Evolutionary conservation across 2,113 vertebrate genomes (phyloP).

Genomic region (Tachysurus vachellii): DNA sequence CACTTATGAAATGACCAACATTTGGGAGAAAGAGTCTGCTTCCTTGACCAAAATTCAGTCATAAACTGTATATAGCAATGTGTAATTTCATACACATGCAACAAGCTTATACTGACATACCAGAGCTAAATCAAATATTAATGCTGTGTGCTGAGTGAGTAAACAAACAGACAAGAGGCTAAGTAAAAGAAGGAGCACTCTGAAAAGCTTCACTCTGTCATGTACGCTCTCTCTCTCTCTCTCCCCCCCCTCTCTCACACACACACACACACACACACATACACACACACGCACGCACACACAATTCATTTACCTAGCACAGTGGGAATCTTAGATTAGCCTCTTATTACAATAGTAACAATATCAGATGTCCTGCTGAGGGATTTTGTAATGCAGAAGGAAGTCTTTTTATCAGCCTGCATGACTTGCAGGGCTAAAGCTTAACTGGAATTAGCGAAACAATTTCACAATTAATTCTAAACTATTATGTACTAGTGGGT

Average conservation of each 20-base stretch:
- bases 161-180: constrained; percentile 12
- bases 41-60: not conserved
- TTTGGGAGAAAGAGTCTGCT: not conserved
- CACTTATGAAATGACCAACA: no score
- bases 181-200: not conserved
- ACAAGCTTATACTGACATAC: not conserved
- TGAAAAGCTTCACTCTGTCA: not conserved
- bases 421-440: not conserved
- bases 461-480: not conserved
- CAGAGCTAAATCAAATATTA: not conserved
- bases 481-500: not conserved
- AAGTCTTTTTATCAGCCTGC: constrained; percentile 3
- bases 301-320: not conserved
- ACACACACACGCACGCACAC: not conserved
- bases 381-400: not conserved
- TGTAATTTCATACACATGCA: not conserved
- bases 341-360: constrained; percentile 16
- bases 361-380: not conserved
- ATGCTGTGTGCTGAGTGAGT: constrained; percentile 3
- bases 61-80: no score
- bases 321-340: constrained; percentile 27
- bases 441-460: constrained; percentile 2
- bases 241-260: not conserved
- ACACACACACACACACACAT: not conserved
- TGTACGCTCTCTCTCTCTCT: not conserved